phyloP scores from a whole-genome alignment of 2,888 invertebrate species.

The Bombyx huttoni region DNA sequence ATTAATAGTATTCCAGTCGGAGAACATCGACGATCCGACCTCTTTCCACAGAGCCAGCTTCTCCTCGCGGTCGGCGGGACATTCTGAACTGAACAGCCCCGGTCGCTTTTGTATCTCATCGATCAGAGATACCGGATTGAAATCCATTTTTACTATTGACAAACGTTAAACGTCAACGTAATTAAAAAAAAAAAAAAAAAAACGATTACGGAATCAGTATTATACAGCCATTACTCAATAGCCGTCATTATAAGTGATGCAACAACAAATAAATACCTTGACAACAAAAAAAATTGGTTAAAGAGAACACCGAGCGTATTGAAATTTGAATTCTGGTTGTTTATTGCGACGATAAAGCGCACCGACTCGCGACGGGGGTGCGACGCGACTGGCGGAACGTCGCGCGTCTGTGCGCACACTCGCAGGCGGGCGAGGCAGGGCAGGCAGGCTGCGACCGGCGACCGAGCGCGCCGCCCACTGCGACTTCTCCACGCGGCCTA shows the following conservation, averaged over 20 bases:
- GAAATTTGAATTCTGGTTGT: background rate
- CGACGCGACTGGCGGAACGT: conserved; percentile 33
- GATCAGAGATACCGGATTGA: conserved; percentile 44
- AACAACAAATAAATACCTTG: no score
- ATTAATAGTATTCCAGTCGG: conserved; percentile 43
- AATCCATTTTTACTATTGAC: conserved; percentile 12
- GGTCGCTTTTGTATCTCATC: conserved; percentile 59
- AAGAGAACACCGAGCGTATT: no score
- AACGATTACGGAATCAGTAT: no score
- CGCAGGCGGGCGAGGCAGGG: conserved; percentile 18
- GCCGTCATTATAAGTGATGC: no score
- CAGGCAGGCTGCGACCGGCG: conserved; percentile 18
- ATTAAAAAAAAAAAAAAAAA: no score
- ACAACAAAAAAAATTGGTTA: no score
- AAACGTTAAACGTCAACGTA: no score
- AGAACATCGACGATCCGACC: conserved; percentile 45
- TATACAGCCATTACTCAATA: no score
- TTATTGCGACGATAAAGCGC: conserved; percentile 34
- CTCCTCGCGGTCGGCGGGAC: conserved; percentile 62
- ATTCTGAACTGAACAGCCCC: conserved; percentile 40
- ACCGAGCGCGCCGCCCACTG: conserved; percentile 28
- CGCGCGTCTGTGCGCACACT: conserved; percentile 21
- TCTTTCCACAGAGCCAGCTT: conserved; percentile 54
- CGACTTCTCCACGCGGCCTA: conserved; percentile 17
- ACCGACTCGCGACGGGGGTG: conserved; percentile 20